phyloP scores from a whole-genome alignment of 2,797 vertebrate species.

The Synaphobranchus kaupii region DNA sequence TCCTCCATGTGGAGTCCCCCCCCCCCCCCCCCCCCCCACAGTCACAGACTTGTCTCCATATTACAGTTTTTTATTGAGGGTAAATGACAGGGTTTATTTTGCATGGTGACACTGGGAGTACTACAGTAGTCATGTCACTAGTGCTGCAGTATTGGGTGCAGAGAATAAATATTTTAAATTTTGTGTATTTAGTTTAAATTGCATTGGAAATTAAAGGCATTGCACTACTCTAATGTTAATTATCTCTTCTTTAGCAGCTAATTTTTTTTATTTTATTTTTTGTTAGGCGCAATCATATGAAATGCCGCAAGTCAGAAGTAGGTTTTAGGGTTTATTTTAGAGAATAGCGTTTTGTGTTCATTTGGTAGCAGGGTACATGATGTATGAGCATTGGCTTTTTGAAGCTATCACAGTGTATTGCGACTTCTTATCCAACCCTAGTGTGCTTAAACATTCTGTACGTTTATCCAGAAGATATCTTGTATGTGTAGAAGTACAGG shows the following conservation, averaged over 20 bases:
- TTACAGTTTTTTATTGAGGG: conserved; percentile 41
- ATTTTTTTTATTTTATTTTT: conserved; percentile 28
- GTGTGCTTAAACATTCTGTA: conserved; percentile 39
- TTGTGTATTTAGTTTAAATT: conserved; percentile 46
- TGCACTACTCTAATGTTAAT: conserved; percentile 59
- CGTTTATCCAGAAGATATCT: conserved; percentile 35
- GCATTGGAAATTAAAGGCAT: conserved; percentile 54
- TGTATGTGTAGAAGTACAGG: conserved; percentile 26
- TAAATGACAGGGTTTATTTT: conserved; percentile 41
- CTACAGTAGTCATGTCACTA: conserved; percentile 46
- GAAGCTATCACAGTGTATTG: conserved; percentile 30
- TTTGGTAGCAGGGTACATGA: conserved; percentile 44
- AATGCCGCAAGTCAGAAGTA: conserved; percentile 42
- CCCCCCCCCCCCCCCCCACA: neutral
- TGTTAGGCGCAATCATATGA: conserved; percentile 47
- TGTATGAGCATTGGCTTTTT: conserved; percentile 37
- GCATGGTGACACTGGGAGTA: conserved; percentile 46
- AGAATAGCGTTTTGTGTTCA: conserved; percentile 29
- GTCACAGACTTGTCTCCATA: conserved; percentile 8
- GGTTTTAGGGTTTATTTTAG: conserved; percentile 33
- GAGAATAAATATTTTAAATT: conserved; percentile 33
- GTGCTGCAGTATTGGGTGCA: conserved; percentile 52
- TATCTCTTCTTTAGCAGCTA: conserved; percentile 34
- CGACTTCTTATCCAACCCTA: conserved; percentile 27
- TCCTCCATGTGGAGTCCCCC: neutral